These are phyloP conservation scores for Eptesicus fuscus DNA, from an alignment of 2,113 vertebrate species.

Conservation along the genomic window DNA sequence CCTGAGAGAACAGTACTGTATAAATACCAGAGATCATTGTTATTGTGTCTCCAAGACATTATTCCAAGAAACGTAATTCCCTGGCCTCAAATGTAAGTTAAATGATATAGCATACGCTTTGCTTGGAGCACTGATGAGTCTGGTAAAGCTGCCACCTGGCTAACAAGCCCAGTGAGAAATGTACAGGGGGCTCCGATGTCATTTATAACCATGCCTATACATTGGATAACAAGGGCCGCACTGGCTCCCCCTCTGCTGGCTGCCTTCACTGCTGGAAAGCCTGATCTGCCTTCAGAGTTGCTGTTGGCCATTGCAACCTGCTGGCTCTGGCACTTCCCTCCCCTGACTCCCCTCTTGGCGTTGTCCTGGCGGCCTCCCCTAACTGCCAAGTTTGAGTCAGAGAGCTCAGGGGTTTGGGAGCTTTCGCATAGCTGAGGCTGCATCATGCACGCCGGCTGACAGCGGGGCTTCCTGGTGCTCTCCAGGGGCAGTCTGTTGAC, in stretches of 20 bases:
- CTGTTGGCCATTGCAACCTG: constrained; percentile 63
- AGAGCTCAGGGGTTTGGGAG: background rate
- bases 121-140: background rate
- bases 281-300: constrained; percentile 38
- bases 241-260: constrained; percentile 61
- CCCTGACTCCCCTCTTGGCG: constrained; percentile 54
- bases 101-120: constrained; percentile 37
- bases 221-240: background rate
- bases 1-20: background rate
- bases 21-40: background rate
- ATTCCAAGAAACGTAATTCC: constrained; percentile 34
- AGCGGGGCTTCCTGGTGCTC: background rate
- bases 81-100: constrained; percentile 31
- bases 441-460: background rate
- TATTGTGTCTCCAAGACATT: constrained; percentile 37
- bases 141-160: constrained; percentile 49
- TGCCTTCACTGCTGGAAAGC: constrained; percentile 32
- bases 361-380: constrained; percentile 18
- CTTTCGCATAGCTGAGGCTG: background rate
- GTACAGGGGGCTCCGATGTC: background rate
- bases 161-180: constrained; percentile 56
- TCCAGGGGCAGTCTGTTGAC: constrained; percentile 43
- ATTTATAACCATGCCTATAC: constrained; percentile 62
- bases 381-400: constrained; percentile 27
- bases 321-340: constrained; percentile 51